Evolutionary conservation across 1,140 invertebrate species (phyloP), one percentile per base, ranked within the genome.

Genomic region (Tenebrio molitor): DNA sequence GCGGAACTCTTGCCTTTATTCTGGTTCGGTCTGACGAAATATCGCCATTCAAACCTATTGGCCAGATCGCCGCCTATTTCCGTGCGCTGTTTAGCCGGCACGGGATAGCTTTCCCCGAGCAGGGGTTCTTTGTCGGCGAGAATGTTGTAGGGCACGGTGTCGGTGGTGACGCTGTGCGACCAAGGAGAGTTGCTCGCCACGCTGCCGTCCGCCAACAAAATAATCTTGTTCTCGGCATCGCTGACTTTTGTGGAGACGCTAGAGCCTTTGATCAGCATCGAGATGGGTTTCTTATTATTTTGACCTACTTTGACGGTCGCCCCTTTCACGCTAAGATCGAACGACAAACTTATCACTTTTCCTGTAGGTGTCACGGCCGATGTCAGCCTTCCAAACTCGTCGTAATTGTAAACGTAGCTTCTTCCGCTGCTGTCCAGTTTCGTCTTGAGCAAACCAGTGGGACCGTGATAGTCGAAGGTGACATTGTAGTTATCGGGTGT

Each of bases 41-140:
- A 98, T 36, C 95, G 87, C 96, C 97, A 98, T 84, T 98, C 96
- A 73, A 98, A 94, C 69, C 95, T 87, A 81, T 98, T 98, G 0
- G 96, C 93, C 16, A 97, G 84, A 79, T 97, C 95, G 0, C 94
- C 93, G 10, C 92, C 93, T 19, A 97, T 91, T 83, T 96, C 94
- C 0, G 92, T 95, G 74, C 91, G 90, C 81, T 97, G 95, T 81
- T 95, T 95, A 0, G 93, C 93, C 1, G 95, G 94, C 0, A 97
- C 92, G 0, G 95, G 95, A 79, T 96, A 96, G 76, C 92, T 95
- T 82, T 96, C 94, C 0, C 92, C 93, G 0, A 96, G 80, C 1
- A 95, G 86, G 1, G 93, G 92, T 78, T 94, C 92, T 39, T 94
- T 91, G 80, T 96, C 94, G 1, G 90, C 89, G 0, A 97, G 80